Evolutionary conservation across 2,888 invertebrate genomes (phyloP).

Genomic region (Aleiodes alternator): DNA sequence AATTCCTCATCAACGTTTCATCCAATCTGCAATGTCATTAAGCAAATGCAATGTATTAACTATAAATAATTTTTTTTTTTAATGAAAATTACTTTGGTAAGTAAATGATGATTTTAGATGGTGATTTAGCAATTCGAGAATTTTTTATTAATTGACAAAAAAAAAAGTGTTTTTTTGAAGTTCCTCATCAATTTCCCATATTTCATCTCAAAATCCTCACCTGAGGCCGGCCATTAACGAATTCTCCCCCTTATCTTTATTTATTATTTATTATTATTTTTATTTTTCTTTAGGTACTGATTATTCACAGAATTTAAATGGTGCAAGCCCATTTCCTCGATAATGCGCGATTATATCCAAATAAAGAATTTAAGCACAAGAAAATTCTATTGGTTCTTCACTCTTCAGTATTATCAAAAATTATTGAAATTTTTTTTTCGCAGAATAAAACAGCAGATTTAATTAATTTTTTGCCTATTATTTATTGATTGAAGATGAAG

Average conservation of each 20-base stretch:
- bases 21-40: not conserved
- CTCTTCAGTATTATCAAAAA: not conserved
- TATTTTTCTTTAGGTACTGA: slow-evolving; percentile 73
- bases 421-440: not conserved
- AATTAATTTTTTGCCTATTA: slow-evolving; percentile 1
- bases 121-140: slow-evolving; percentile 12
- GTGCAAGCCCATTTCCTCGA: slow-evolving; percentile 71
- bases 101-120: slow-evolving; percentile 37
- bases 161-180: not conserved
- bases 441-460: not conserved
- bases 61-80: no score
- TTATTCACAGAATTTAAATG: slow-evolving; percentile 62
- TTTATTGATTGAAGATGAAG: slow-evolving; percentile 4
- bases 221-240: slow-evolving; percentile 68
- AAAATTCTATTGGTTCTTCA: slow-evolving; percentile 6
- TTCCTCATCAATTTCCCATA: slow-evolving; percentile 25
- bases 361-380: slow-evolving; percentile 4
- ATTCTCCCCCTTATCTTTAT: slow-evolving; percentile 66
- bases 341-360: slow-evolving; percentile 63
- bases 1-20: slow-evolving; percentile 12
- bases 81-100: slow-evolving; percentile 41
- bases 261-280: slow-evolving; percentile 53
- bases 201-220: slow-evolving; percentile 35
- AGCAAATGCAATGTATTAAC: not conserved
- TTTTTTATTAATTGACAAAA: slow-evolving; percentile 13